Evolutionary conservation across 2,797 vertebrate genomes (phyloP), one percentile per base, ranked within the genome.

Genomic region (Falco berigora): DNA sequence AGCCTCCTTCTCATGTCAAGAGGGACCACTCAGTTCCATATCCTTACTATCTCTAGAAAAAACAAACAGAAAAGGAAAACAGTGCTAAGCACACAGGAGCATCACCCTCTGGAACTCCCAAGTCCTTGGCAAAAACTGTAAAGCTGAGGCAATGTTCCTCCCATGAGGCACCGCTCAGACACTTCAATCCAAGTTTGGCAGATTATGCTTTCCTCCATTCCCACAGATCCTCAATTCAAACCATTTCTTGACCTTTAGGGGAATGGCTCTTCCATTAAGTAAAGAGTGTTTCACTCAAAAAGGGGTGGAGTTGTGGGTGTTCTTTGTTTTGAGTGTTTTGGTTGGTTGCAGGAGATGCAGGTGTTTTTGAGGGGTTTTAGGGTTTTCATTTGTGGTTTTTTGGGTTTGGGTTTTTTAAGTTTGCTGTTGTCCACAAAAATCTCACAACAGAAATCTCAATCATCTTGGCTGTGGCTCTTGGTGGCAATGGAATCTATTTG

Each of bases 401-500:
- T 21, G 30, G 5, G 6, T 69, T 38, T 28, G 6, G 8, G 1
- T 23, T 38, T 56, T 44, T 63, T 3, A 32, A 13, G 34, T 50
- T 89, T 79, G 10, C 7, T 82, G 10, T 40, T 67, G 30, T 40
- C 40, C 34, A 66, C 1, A 49, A 88, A 52, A 34, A 69, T 74
- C 47, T 63, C 68, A n/a, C 10, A 6, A 42, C 44, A 84, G 81
- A 91, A 84, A 49, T 74, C 74, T 85, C 47, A 6, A 1, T 80
- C 62, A 56, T 81, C 36, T 80, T 83, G 79, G 79, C 49, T 90
- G 32, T 52, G 58, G 27, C 40, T 90, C 47, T 92, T 73, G 62
- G 56, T 84, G 88, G 83, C 79, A 87, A 20, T 50, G 40, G 81
- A 92, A 85, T 77, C 59, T 84, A 15, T 92, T 92, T 91, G 85